Base-by-base conservation (phyloP, 2,113 vertebrate genomes). In the Fregetta grallaria region DNA sequence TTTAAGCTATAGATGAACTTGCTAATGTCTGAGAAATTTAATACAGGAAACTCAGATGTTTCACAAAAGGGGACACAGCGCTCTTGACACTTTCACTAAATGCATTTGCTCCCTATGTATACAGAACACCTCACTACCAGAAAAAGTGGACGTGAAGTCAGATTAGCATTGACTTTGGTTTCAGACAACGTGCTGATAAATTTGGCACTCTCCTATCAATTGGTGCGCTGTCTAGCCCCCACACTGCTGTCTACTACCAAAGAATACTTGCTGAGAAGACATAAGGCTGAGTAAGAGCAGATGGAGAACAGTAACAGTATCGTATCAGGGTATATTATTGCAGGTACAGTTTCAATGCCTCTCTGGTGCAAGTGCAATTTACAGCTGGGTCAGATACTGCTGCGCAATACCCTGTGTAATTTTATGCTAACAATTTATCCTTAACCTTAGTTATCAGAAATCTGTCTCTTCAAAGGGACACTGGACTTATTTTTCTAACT, bases 241-340 rank as follows among this genome's bases (percentile, higher is more conserved):
- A 8, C 70, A 68, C 27, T 87, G 73, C 77, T 87, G 50, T 45
- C 84, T 86, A 9, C 58, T 55, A 84, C 62, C 81, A 85, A 65
- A 71, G 83, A 89, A 82, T 16, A 65, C 55, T 50, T 79, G 78
- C 85, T 93, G 86, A 93, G 93, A 94, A 82, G 90, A 86, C 77
- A 70, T 4, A n/a, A 94, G 90, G 82, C 78, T 88, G 90, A 91
- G 3, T 61, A 86, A 94, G 70, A 93, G 87, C 90, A 95, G 93
- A 90, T 58, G 77, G 81, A 93, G 77, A 88, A 85, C 40, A 94
- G 34, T 29, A 96, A 76, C 47, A 82, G 78, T 65, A 68, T 87
- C 61, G 26, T 36, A 92, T 65, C 62, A 68, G 66, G 70, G 49
- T 68, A 6, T 65, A 91, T 90, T 76, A 95, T 15, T 82, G 81